phyloP scores from a whole-genome alignment of 2,797 vertebrate genomes.

The Cottoperca gobio region DNA sequence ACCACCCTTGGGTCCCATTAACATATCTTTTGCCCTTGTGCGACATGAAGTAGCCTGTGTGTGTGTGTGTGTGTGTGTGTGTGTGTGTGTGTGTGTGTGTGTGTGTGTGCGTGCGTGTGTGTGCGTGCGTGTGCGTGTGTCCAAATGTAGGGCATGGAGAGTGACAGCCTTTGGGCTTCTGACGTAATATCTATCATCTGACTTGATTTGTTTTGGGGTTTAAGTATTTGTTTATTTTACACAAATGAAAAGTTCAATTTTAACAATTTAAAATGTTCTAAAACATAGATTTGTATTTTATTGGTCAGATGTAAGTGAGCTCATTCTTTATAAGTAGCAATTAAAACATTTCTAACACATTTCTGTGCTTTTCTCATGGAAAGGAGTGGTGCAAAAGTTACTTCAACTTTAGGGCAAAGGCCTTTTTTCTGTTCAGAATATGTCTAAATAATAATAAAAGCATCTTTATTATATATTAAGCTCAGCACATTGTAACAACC shows the following conservation, averaged over 20 bases:
- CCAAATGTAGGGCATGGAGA: background rate
- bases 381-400: background rate
- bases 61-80: constrained; percentile 1
- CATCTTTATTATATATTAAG: background rate
- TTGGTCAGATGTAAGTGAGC: background rate
- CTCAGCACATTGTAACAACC: background rate
- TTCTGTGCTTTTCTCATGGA: background rate
- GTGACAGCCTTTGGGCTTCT: background rate
- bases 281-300: background rate
- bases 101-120: too few species aligned
- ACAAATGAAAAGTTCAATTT: background rate
- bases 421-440: background rate
- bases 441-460: background rate
- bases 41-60: constrained; percentile 53
- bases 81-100: too few species aligned
- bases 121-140: too few species aligned
- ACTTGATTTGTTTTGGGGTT: background rate
- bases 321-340: background rate
- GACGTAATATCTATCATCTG: background rate
- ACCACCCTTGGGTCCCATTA: constrained; percentile 54
- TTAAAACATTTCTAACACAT: background rate
- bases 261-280: background rate
- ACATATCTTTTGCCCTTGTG: constrained; percentile 59
- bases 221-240: background rate
- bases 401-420: background rate